These are phyloP conservation scores for Aeoliscus strigatus DNA, from an alignment of 2,797 vertebrate species.

Conservation along the genomic window DNA sequence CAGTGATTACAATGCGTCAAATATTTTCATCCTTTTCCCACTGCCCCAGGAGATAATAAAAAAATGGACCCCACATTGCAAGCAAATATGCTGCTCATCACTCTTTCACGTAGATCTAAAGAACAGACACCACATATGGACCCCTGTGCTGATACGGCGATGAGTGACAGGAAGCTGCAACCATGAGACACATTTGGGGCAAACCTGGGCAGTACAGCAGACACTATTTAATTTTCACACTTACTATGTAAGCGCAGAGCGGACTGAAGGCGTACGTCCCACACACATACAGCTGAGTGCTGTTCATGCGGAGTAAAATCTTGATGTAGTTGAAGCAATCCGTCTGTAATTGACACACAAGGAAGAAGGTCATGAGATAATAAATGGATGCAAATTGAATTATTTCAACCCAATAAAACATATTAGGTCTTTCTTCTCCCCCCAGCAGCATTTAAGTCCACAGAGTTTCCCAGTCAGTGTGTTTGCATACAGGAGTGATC, in stretches of 20 bases:
- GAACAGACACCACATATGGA: conserved; percentile 25
- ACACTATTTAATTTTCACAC: conserved; percentile 43
- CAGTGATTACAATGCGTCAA: conserved; percentile 50
- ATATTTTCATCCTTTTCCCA: conserved; percentile 60
- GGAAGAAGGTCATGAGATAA: background rate
- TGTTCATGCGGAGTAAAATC: conserved; percentile 86
- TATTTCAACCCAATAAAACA: too few species aligned
- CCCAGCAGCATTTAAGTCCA: too few species aligned
- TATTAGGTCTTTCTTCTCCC: too few species aligned
- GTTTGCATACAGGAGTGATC: conserved; percentile 14
- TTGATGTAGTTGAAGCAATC: conserved; percentile 99
- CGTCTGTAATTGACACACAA: conserved; percentile 68
- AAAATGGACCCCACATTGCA: conserved; percentile 49
- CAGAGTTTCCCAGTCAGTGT: background rate
- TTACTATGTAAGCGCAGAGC: conserved; percentile 89
- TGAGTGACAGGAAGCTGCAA: conserved; percentile 4
- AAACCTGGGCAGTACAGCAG: conserved; percentile 8
- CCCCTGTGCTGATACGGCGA: conserved; percentile 9
- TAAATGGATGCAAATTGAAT: background rate
- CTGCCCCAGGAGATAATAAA: conserved; percentile 43
- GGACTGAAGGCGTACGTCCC: conserved; percentile 97
- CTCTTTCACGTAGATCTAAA: conserved; percentile 39
- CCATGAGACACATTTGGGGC: conserved; percentile 5
- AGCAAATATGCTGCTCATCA: conserved; percentile 18
- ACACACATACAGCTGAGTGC: conserved; percentile 89